Percentiles rank a stretch among this genome's conserved stretches.
phyloP scores from a whole-genome alignment of 2,113 vertebrate species.

The Syngnathus floridae region DNA sequence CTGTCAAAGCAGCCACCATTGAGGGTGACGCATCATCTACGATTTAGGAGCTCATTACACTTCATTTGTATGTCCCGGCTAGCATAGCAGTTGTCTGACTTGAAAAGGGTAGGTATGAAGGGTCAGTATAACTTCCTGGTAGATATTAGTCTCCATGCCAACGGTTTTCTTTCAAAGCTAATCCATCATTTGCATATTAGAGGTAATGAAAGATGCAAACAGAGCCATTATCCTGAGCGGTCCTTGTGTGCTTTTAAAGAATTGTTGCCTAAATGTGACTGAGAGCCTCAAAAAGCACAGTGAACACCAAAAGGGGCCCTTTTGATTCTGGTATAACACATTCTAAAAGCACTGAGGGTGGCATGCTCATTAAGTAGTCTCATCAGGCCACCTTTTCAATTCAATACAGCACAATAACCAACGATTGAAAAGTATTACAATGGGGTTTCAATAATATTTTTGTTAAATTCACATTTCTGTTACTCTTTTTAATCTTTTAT shows the following conservation, averaged over 20 bases:
- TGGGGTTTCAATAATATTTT: slow-evolving; percentile 14
- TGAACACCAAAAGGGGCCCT: slow-evolving; percentile 24
- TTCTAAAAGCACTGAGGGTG: slow-evolving; percentile 51
- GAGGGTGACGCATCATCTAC: background rate
- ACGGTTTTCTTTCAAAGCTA: slow-evolving; percentile 55
- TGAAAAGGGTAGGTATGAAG: slow-evolving; percentile 27
- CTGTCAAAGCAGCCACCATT: slow-evolving; percentile 17
- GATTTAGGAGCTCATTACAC: background rate
- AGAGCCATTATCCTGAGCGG: slow-evolving; percentile 56
- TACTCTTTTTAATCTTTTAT: background rate
- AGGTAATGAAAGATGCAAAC: slow-evolving; percentile 53
- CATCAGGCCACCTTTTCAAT: slow-evolving; percentile 58
- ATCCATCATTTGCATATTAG: slow-evolving; percentile 72
- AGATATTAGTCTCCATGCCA: slow-evolving; percentile 45
- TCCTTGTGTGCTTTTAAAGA: slow-evolving; percentile 59
- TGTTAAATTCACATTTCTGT: background rate
- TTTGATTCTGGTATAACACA: slow-evolving; percentile 37
- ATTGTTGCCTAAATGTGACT: slow-evolving; percentile 42
- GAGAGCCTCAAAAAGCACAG: slow-evolving; percentile 42
- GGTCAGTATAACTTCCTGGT: slow-evolving; percentile 43
- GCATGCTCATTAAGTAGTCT: slow-evolving; percentile 49
- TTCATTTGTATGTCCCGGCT: background rate
- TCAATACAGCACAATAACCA: slow-evolving; percentile 25
- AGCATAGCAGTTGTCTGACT: slow-evolving; percentile 9
- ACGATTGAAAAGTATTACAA: slow-evolving; percentile 32